A percentile compares a stretch with the other conserved stretches of the same genome.
Conservation (phyloP, 1,140 invertebrate species). For the Drosophila pruinosa region DNA sequence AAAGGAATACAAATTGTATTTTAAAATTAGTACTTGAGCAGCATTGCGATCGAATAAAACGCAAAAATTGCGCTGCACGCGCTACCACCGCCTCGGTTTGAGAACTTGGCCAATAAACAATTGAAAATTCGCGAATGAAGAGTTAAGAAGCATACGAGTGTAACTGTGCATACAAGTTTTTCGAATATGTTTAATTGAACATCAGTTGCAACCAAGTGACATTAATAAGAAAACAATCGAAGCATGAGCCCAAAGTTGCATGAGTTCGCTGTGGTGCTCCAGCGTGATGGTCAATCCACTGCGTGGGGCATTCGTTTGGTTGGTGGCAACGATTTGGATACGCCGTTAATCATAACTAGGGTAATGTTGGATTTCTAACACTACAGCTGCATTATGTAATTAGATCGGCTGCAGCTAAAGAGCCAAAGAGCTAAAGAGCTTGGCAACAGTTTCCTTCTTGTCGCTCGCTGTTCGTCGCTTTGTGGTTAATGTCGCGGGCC, state of each 20-base stretch:
- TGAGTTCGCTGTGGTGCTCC: conserved; percentile 89
- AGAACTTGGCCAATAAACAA: conserved; percentile 50
- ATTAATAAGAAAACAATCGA: neutral
- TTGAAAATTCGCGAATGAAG: conserved; percentile 24
- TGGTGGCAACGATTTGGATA: conserved; percentile 93
- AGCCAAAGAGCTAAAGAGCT: neutral
- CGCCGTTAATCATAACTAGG: conserved; percentile 95
- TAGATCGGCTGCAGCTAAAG: conserved; percentile 33
- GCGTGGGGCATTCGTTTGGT: conserved; percentile 96
- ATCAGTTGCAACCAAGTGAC: conserved; percentile 2
- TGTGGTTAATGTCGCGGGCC: conserved; percentile 47
- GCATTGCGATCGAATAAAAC: conserved; percentile 82
- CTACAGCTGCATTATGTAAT: conserved; percentile 55
- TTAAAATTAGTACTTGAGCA: conserved; percentile 83
- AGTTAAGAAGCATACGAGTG: conserved; percentile 2
- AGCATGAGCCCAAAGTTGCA: conserved; percentile 86
- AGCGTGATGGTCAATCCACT: conserved; percentile 88
- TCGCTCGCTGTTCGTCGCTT: conserved; percentile 39
- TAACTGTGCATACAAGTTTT: neutral
- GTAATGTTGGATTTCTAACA: conserved; percentile 84
- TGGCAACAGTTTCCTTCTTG: conserved; percentile 23
- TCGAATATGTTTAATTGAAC: conserved; percentile 17
- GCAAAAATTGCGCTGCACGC: conserved; percentile 63
- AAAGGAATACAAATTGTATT: conserved; percentile 78
- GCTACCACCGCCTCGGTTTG: conserved; percentile 52